Base-by-base conservation (phyloP, 1,140 invertebrate genomes). In the Diplogasteroides magnus region DNA sequence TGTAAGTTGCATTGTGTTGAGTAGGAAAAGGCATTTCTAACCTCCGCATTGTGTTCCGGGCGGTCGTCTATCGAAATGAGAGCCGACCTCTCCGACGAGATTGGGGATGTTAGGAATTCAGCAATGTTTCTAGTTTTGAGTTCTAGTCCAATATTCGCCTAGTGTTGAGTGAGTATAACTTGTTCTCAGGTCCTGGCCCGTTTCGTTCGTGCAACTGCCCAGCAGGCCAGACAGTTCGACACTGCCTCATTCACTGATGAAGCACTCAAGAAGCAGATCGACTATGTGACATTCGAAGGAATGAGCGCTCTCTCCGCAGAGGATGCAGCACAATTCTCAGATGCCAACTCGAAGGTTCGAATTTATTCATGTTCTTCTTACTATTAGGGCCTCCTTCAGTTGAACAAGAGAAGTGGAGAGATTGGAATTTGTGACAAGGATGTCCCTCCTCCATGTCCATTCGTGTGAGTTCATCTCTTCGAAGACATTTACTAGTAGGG, bases 151-250 rank as follows among this genome's bases (percentile, higher is more conserved):
- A 14, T 61, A 61, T 13, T 23, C 60, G 25, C 11, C 6, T 11
- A 61, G 25, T 61, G 29, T 28, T 11, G 60, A 14, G 23, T 61
- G 25, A n/a, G n/a, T n/a, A 48, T 31, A n/a, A 66, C 64, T 19
- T 11, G 58, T 67, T 64, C 27, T 1, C 31, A 73, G 71, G 71
- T 61, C 0, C 71, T 73, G 31, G 60, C 69, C 13, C 61, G 60
- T 23, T 73, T 73, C 60, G 72, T 75, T 1, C 67, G 68, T 6
- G 61, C 74, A 27, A 75, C 71, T 26, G 67, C 74, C n/a, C 58
- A 60, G 29, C 74, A 75, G 56, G 72, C 68, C 23, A 75, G 74
- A 23, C 74, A 75, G 48, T 75, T 75, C 37, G 74, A 75, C 61
- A 61, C 61, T 11, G n/a, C 67, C 6, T 27, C 72, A 1, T 48